Evolutionary conservation across 2,797 vertebrate species (phyloP), one percentile per base, ranked within the genome.

Genomic region (Sarcophilus harrisii): DNA sequence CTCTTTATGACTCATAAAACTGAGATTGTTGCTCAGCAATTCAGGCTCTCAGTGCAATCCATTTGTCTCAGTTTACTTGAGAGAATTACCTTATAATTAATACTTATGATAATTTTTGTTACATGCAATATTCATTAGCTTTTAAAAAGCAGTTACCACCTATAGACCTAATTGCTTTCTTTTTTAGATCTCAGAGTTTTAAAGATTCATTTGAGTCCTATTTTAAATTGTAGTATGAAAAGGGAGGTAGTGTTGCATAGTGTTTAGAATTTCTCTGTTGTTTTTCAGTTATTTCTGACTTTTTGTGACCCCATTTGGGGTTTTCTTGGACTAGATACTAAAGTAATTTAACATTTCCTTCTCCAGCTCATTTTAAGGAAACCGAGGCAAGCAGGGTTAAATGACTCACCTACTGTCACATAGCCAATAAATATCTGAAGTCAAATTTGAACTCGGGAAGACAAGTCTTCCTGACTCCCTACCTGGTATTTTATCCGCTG

Each of bases 71-170:
- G 29, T 87, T 87, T 49, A 87, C 73, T 87, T 45, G 45, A 49
- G 73, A 87, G 24, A 87, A 87, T 87, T 45, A 87, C 38, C 73
- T 87, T 87, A 87, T 87, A 87, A 87, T 87, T 87, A 87, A 87
- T 87, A 87, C 38, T 87, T 87, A 49, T 45, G 73, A 45, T 49
- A 49, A 87, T 87, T 87, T 87, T 87, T 87, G 38, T 49, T 49
- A 49, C 24, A 87, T 27, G 38, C 5, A 30, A 45, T 87, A 45
- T 87, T 87, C 73, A 87, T 87, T 87, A 87, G 73, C 73, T 87
- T 87, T 87, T 87, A 87, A 49, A 87, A 87, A 49, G 73, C 73
- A 87, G 24, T 49, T 87, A 87, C 73, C 73, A 87, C 38, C 38
- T 87, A 87, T 87, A 49, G 73, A 87, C 73, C 73, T 87, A 87